Base-by-base conservation (phyloP, 2,113 vertebrate species). In the Dasyprocta punctata region DNA sequence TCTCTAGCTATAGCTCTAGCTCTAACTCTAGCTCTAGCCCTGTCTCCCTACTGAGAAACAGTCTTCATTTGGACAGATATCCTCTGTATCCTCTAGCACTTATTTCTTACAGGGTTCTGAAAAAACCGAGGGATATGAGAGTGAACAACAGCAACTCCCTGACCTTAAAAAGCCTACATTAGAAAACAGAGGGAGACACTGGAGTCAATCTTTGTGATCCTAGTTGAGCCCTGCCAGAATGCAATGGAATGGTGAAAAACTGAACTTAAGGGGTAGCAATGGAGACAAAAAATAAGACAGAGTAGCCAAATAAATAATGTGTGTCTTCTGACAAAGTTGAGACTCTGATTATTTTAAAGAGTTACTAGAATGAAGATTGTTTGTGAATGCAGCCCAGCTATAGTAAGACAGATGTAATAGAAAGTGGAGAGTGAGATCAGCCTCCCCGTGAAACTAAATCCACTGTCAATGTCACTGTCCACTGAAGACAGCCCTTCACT, bases 261-360 rank as follows among this genome's bases (percentile, higher is more conserved):
- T 56, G 8, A 7, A 58, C 52, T 75, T 47, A 3, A 8, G 38
- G 36, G 30, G 17, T 28, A 87, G 22, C 20, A 82, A 33, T 60
- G 9, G 52, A n/a, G 5, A 86, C 33, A 91, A 82, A 65, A 61
- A 78, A 17, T 41, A n/a, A 3, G 80, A 41, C 1, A 0, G 0
- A 19, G 0, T 3, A 82, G 84, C 5, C 28, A 89, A 89, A 83
- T 88, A 69, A 85, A 63, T 80, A 33, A 63, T 94, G 71, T 67
- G 58, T 38, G 77, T 52, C 67, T 60, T 63, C 7, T 84, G 30
- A 78, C 82, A 60, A 71, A 85, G 92, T 90, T 38, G 81, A 81
- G 77, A 77, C 63, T 92, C 20, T 63, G 61, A 54, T 90, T 20
- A 54, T 86, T 87, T 80, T 63, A 81, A 52, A 90, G 24, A 96